Base-by-base conservation (phyloP, 2,797 vertebrate species). In the Darevskia mixta region DNA sequence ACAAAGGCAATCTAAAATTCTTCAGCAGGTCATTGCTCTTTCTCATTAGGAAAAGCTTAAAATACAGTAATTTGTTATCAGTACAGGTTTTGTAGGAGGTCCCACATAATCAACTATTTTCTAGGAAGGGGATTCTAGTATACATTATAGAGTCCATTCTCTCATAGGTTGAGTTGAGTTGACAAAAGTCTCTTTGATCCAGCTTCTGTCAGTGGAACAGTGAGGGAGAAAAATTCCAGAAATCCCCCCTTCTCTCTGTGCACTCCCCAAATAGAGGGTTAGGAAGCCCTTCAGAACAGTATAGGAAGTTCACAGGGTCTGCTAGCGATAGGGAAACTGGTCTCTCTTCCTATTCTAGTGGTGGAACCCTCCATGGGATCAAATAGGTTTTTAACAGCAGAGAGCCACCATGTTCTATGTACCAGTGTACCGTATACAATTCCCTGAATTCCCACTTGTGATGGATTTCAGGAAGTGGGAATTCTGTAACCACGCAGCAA, bases 21-120 rank as follows among this genome's bases (percentile, higher is more conserved):
- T 91, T 94, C 91, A 45, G 3, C 90, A 93, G 94, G 86, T 10
- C 76, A 89, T 71, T 87, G 85, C 71, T 79, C 20, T 91, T 58
- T 91, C 89, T 81, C 80, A 87, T 86, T 87, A 91, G 79, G 88
- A 84, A 90, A 83, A 90, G 86, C 41, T 80, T 69, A 94, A 94
- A 93, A 95, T 87, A 32, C 79, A 93, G 69, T 55, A 1, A 82
- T 84, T 92, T 79, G 17, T 86, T 58, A 79, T 38, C 18, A 71
- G 43, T 67, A 79, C 23, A 79, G 66, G 43, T 23, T 72, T 87
- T 64, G 18, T 41, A 29, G 25, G 18, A 81, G 27, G 10, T 10
- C 15, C 17, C 6, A 43, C 61, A 67, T 73, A 86, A 80, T 55
- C 67, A 55, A 72, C 2, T 35, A 10, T 67, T 66, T 66, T 66